phyloP scores from a whole-genome alignment of 2,113 vertebrate species.

The Stegostoma tigrinum region DNA sequence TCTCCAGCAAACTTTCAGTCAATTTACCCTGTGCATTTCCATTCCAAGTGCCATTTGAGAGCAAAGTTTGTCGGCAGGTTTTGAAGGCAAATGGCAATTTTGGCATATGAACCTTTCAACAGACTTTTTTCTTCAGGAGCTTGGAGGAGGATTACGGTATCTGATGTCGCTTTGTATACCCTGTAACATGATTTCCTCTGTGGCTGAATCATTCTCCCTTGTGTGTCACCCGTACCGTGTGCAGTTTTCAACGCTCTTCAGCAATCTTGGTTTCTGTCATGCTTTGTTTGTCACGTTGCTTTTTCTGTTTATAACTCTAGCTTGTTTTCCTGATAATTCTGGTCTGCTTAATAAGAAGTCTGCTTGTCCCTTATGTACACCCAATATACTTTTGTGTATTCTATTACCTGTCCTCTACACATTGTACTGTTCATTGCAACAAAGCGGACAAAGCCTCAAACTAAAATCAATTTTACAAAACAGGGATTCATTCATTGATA shows the following conservation, averaged over 20 bases:
- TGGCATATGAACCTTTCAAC: neutral
- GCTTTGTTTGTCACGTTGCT: neutral
- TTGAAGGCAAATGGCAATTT: neutral
- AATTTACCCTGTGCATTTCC: neutral
- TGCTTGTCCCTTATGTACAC: neutral
- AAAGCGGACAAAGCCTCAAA: neutral
- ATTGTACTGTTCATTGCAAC: neutral
- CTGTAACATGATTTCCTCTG: neutral
- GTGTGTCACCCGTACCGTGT: neutral
- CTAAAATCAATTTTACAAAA: neutral
- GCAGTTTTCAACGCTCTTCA: neutral
- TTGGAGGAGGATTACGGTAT: neutral
- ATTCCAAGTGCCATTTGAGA: neutral
- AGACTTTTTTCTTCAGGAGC: neutral
- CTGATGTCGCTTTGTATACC: neutral
- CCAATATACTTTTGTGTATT: too few species aligned
- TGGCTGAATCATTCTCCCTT: neutral
- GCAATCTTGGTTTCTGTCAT: neutral
- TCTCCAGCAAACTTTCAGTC: neutral
- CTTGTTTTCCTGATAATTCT: constrained; percentile 1
- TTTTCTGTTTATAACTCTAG: neutral
- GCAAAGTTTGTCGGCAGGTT: neutral
- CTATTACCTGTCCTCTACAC: neutral
- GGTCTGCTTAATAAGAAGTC: neutral
- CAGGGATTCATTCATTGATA: neutral